A percentile compares a stretch with the other conserved stretches of the same genome.
Conservation (phyloP, 1,140 invertebrate genomes). For the Brachionus koreanus region DNA sequence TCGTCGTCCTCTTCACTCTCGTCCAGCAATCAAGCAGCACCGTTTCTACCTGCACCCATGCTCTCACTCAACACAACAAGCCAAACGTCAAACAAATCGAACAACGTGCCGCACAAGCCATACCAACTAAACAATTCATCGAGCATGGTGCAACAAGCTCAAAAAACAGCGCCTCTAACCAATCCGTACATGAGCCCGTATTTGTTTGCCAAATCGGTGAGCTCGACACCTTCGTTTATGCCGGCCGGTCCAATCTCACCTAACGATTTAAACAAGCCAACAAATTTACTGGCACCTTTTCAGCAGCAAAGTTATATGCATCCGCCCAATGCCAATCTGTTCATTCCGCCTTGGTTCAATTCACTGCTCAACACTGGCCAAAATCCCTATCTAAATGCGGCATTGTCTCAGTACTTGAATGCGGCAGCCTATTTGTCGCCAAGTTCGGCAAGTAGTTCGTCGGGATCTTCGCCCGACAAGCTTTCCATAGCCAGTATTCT, state of each 20-base stretch:
- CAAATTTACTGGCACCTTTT: neutral
- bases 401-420: slow-evolving; percentile 38
- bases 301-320: slow-evolving; percentile 19
- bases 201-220: neutral
- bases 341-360: slow-evolving; percentile 44
- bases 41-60: neutral
- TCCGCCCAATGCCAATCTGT: neutral
- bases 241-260: neutral
- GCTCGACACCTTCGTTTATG: neutral
- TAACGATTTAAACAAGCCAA: neutral
- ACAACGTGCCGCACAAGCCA: neutral
- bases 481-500: slow-evolving; percentile 24
- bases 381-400: slow-evolving; percentile 26
- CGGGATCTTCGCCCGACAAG: neutral
- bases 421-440: slow-evolving; percentile 28
- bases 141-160: neutral
- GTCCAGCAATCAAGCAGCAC: neutral
- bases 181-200: neutral
- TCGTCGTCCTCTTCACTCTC: slow-evolving; percentile 16
- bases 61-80: neutral
- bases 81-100: neutral
- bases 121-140: neutral
- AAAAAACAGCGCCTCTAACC: neutral
- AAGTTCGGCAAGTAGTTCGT: slow-evolving; percentile 4
- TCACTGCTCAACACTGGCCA: neutral